Percentiles rank a stretch among this genome's conserved stretches.
phyloP scores from a whole-genome alignment of 2,888 invertebrate genomes.

The Apamea anceps region DNA sequence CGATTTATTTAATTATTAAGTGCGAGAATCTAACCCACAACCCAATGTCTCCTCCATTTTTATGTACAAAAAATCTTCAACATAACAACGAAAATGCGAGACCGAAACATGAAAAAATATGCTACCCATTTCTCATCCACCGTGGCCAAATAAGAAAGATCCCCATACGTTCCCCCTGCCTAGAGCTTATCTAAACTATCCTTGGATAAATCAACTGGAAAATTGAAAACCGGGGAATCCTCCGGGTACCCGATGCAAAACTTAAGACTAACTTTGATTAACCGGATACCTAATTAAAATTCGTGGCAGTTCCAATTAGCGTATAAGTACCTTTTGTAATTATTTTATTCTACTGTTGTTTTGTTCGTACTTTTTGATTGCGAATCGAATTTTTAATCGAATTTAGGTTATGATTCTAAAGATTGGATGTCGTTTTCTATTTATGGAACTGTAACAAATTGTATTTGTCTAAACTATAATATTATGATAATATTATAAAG shows the following conservation, averaged over 20 bases:
- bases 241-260: conserved; percentile 58
- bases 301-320: conserved; percentile 52
- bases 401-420: background rate
- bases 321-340: conserved; percentile 18
- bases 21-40: background rate
- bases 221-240: conserved; percentile 81
- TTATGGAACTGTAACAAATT: background rate
- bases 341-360: conserved; percentile 26
- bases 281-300: conserved; percentile 78
- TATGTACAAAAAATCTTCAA: background rate
- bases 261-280: conserved; percentile 82
- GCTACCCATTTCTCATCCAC: conserved; percentile 16
- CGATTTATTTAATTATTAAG: background rate
- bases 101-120: conserved; percentile 9
- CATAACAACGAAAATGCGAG: background rate
- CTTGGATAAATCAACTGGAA: conserved; percentile 86
- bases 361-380: conserved; percentile 1
- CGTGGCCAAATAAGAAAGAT: conserved; percentile 55
- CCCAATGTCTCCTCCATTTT: background rate
- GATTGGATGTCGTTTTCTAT: background rate
- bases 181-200: conserved; percentile 77
- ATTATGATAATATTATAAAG: too few relatives aligned
- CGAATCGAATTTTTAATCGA: background rate
- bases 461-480: background rate
- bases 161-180: conserved; percentile 60